Percentiles rank a stretch among this genome's conserved stretches.
Evolutionary conservation across 2,113 vertebrate species (phyloP).

Genomic region (Python bivittatus): DNA sequence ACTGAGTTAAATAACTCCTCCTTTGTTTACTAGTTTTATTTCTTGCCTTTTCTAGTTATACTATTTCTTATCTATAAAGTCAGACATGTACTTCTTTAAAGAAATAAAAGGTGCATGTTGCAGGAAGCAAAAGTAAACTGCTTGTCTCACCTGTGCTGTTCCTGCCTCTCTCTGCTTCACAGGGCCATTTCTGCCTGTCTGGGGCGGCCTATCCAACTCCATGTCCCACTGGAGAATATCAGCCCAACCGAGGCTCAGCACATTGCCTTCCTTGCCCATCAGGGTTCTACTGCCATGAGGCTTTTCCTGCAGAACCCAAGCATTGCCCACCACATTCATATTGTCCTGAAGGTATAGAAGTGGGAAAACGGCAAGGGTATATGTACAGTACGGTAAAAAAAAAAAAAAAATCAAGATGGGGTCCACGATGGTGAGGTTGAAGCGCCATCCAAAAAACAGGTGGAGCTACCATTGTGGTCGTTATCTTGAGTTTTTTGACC

Average conservation of each 20-base stretch:
- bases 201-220: conserved; percentile 76
- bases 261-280: conserved; percentile 82
- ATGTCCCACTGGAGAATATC: conserved; percentile 84
- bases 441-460: not conserved
- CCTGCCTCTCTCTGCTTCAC: not conserved
- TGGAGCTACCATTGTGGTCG: not conserved
- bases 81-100: not conserved
- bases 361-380: not conserved
- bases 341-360: conserved; percentile 82
- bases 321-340: conserved; percentile 85
- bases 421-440: not conserved
- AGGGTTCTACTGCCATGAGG: conserved; percentile 88
- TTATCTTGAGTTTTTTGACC: not conserved
- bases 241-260: conserved; percentile 80
- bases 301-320: conserved; percentile 72
- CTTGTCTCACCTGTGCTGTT: not conserved
- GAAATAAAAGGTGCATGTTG: not conserved
- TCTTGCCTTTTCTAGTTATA: not conserved
- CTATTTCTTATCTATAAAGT: not conserved
- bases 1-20: too few relatives aligned
- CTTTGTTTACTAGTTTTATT: not conserved
- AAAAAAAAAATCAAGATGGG: not conserved
- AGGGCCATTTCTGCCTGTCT: conserved; percentile 87
- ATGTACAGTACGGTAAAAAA: not conserved
- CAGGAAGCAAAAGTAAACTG: too few relatives aligned